Base-by-base conservation (phyloP, 2,797 vertebrate genomes). In the Clarias platycephalus region DNA sequence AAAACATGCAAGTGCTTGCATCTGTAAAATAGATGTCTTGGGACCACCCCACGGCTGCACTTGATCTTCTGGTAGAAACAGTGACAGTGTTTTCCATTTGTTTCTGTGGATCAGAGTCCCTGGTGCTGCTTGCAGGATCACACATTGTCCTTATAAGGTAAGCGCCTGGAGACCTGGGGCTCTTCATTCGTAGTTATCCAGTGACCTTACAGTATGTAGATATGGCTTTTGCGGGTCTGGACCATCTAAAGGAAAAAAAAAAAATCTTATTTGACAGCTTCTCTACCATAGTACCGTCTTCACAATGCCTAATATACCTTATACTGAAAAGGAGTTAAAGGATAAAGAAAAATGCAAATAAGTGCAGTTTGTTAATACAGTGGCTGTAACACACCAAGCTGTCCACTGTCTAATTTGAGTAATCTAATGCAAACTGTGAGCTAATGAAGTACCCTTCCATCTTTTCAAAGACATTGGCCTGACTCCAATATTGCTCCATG, bases 91-190 rank as follows among this genome's bases (percentile, higher is more conserved):
- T 91, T 91, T 91, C 90, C 91, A 92, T 95, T 94, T 95, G 93
- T 93, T 91, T 92, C 89, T 57, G 83, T 89, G 90, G 91, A 93
- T 94, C 92, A 94, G 90, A 92, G 91, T 94, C 92, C 88, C 79
- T 62, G 87, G 26, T 84, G 88, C 88, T 87, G 89, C 90, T 91
- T 88, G 87, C 89, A 92, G 84, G 91, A 92, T 91, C 90, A 87
- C 88, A 70, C 16, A 84, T 90, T 91, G 91, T 93, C 95, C 94
- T 93, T 95, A 94, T 95, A 94, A 93, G 95, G 94, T 76, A 90
- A 85, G 72, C 85, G 76, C 63, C 76, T 16, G 24, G 82, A 89
- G 90, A 92, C 90, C 89, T 82, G 78, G 91, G 91, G 86, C 90
- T 90, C 87, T 88, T 89, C 58, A 91, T 90, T 91, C 88, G 88